phyloP scores from a whole-genome alignment of 1,140 invertebrate genomes.

The Littorina saxatilis region DNA sequence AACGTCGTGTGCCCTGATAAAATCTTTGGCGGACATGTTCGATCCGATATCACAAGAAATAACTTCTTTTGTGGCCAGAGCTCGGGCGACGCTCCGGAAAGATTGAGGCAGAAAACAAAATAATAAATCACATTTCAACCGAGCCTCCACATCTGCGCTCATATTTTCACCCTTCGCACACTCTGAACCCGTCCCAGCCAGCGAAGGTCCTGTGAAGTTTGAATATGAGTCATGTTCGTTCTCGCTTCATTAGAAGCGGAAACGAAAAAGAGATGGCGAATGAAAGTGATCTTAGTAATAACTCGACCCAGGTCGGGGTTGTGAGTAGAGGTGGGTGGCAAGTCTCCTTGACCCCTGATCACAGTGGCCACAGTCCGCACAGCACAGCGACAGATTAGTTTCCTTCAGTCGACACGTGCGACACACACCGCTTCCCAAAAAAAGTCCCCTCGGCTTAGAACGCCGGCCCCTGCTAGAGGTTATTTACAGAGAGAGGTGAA shows the following conservation, averaged over 20 bases:
- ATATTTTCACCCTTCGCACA: no score
- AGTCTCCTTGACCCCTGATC: background rate
- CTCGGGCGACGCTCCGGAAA: background rate
- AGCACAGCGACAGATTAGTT: constrained; percentile 23
- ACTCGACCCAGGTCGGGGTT: background rate
- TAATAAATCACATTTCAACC: constrained; percentile 14
- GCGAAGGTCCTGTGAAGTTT: background rate
- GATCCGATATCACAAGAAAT: background rate
- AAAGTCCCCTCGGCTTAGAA: background rate
- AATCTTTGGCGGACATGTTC: no score
- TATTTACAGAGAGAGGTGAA: constrained; percentile 32
- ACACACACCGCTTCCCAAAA: background rate
- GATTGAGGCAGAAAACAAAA: background rate
- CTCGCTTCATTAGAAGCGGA: constrained; percentile 13
- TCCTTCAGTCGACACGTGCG: background rate
- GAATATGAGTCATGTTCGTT: constrained; percentile 32
- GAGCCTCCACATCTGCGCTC: constrained; percentile 18
- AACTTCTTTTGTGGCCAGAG: background rate
- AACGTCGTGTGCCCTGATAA: no score
- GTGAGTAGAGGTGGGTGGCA: background rate
- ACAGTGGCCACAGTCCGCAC: background rate
- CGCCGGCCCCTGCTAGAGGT: background rate
- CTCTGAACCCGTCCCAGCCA: background rate
- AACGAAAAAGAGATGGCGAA: constrained; percentile 8
- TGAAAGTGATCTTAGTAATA: constrained; percentile 31